Percentiles rank a stretch among this genome's conserved stretches.
Evolutionary conservation across 2,113 vertebrate species (phyloP).

Genomic region (Microcebus murinus): DNA sequence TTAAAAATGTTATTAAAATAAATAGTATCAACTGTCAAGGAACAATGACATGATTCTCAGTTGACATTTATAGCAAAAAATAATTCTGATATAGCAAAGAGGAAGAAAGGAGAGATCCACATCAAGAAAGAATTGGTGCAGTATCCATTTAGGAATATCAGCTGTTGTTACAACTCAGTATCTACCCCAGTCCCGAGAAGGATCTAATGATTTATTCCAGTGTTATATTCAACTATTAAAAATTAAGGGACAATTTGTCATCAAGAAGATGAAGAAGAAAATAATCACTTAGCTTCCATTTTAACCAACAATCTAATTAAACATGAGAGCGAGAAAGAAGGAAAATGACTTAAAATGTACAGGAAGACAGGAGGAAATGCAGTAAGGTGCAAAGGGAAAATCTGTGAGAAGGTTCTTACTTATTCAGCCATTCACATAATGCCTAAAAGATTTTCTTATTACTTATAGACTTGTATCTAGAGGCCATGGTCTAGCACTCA

Average conservation of each 20-base stretch:
- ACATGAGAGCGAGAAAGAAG: neutral
- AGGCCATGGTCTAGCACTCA: neutral
- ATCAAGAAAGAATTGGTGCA: neutral
- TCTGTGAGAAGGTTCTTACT: neutral
- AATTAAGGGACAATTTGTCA: neutral
- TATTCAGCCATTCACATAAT: neutral
- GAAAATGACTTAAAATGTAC: neutral
- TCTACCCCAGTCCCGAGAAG: neutral
- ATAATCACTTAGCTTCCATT: neutral
- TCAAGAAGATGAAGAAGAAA: neutral
- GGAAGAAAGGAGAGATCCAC: neutral
- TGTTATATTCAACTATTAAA: neutral
- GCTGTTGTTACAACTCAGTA: neutral
- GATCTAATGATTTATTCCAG: neutral
- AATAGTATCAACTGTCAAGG: neutral
- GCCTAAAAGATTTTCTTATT: neutral
- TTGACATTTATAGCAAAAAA: neutral
- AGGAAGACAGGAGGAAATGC: neutral
- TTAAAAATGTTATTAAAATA: neutral
- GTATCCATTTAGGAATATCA: neutral
- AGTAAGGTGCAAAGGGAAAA: neutral
- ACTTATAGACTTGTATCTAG: neutral
- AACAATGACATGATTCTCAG: neutral
- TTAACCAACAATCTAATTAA: neutral
- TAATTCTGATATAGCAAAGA: neutral